A percentile compares a stretch with the other conserved stretches of the same genome.
Conservation (phyloP, 2,113 vertebrate genomes). For the Pontoporia blainvillei region DNA sequence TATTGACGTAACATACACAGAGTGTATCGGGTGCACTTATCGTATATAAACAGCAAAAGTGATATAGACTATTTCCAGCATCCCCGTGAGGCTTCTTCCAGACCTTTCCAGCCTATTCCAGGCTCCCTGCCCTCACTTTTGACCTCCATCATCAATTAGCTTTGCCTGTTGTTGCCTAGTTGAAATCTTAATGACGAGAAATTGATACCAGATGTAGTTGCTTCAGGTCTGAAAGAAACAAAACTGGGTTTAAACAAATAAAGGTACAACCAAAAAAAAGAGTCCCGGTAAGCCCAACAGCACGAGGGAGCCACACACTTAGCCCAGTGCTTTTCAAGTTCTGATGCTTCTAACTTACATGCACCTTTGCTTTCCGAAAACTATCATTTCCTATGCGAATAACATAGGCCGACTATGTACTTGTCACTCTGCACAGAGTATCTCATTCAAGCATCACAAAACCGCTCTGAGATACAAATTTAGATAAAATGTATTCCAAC, state of each 20-base stretch:
- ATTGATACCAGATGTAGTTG: not conserved
- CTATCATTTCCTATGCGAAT: not conserved
- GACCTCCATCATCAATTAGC: not conserved
- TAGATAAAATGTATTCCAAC: not conserved
- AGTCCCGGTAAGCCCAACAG: not conserved
- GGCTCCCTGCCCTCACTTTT: not conserved
- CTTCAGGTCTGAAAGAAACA: not conserved
- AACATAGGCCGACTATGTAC: not conserved
- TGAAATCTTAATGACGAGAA: not conserved
- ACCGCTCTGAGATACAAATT: not conserved
- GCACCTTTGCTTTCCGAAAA: not conserved
- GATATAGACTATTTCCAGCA: not conserved
- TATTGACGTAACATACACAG: not conserved
- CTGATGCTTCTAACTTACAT: too few species aligned
- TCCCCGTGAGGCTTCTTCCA: not conserved
- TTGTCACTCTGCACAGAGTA: not conserved
- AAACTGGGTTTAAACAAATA: not conserved
- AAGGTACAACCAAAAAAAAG: not conserved
- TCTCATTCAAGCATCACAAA: not conserved
- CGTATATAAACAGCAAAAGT: not conserved
- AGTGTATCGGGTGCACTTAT: not conserved
- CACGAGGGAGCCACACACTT: not conserved
- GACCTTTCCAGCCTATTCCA: not conserved
- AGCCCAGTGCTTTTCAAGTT: not conserved
- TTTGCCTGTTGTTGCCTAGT: not conserved